Base-by-base conservation (phyloP, 2,797 vertebrate genomes). In the Melanotaenia nigrans region DNA sequence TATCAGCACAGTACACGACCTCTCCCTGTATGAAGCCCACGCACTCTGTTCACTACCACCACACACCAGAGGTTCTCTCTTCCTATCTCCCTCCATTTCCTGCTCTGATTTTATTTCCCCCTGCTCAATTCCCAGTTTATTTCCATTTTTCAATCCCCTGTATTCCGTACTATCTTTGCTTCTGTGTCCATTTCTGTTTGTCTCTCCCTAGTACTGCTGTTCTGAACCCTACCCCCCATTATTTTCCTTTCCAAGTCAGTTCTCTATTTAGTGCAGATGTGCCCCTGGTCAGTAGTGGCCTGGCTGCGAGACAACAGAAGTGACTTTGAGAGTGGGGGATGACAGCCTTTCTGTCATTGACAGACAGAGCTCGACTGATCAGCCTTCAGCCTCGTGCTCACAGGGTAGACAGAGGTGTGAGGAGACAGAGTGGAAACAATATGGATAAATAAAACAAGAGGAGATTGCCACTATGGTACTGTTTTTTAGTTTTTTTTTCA, bases 311-410 rank as follows among this genome's bases (percentile, higher is more conserved):
- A 91, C 86, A 85, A 78, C 83, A 85, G 84, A 89, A 91, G 89
- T 93, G 93, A 94, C 93, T 93, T 92, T 95, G 90, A 92, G 89
- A 89, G 78, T 86, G 78, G 84, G 85, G 84, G 89, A 89, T 88
- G 84, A 79, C 82, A 82, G 88, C 79, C 79, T 75, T 79, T 85
- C 73, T 91, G 86, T 87, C 84, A 83, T 77, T 84, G 83, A 87
- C 86, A 86, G 74, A 86, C 75, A 89, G 30, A 84, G 71, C 73
- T 54, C 64, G 78, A 80, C 70, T 71, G 81, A 87, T 77, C 63
- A 85, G 78, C 84, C 70, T 85, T 79, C 45, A 76, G 80, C 72
- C 71, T 56, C 67, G 74, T 67, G 76, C 51, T 83, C 61, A 59
- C 38, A 76, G 47, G 36, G 24, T 16, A 78, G 64, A 78, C 49